Percentiles rank a stretch among this genome's conserved stretches.
Evolutionary conservation across 2,888 invertebrate species (phyloP).

Genomic region (Drosophila atripex): DNA sequence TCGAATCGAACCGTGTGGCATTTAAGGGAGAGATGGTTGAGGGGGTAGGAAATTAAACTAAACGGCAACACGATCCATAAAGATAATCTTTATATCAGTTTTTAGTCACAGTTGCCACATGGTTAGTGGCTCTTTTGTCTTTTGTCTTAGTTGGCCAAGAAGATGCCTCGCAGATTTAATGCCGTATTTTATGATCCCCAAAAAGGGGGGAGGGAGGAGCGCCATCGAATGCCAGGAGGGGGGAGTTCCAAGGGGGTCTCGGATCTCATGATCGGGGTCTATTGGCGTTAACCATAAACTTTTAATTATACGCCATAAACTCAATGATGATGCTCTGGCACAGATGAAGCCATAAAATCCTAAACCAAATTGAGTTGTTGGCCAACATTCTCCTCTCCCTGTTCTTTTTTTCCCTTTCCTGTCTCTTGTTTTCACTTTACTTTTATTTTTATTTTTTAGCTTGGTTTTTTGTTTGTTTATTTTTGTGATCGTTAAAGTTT

Average conservation of each 20-base stretch:
- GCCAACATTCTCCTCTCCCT: conserved; percentile 47
- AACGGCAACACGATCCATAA: conserved; percentile 51
- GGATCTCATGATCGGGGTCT: not conserved
- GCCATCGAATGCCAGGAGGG: not conserved
- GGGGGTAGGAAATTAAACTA: conserved; percentile 44
- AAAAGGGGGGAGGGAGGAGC: conserved; percentile 4
- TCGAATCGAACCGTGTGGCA: conserved; percentile 7
- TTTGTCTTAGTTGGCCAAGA: conserved; percentile 55
- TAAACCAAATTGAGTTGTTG: conserved; percentile 69
- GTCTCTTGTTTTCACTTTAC: not conserved
- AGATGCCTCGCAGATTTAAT: conserved; percentile 60
- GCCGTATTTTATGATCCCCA: conserved; percentile 31
- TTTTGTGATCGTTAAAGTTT: conserved; percentile 27
- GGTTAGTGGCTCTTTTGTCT: conserved; percentile 3
- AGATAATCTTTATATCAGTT: conserved; percentile 49
- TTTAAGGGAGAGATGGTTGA: not conserved
- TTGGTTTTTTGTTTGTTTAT: not conserved
- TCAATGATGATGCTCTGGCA: conserved; percentile 3
- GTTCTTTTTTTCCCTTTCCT: conserved; percentile 4
- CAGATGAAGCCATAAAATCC: conserved; percentile 74
- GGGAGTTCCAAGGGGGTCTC: not conserved
- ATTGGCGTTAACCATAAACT: conserved; percentile 58
- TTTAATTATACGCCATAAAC: conserved; percentile 65
- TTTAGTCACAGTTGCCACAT: conserved; percentile 19
- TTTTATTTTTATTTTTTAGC: not conserved